Conservation (phyloP, 2,888 invertebrate species). For the Coremacera marginata region DNA sequence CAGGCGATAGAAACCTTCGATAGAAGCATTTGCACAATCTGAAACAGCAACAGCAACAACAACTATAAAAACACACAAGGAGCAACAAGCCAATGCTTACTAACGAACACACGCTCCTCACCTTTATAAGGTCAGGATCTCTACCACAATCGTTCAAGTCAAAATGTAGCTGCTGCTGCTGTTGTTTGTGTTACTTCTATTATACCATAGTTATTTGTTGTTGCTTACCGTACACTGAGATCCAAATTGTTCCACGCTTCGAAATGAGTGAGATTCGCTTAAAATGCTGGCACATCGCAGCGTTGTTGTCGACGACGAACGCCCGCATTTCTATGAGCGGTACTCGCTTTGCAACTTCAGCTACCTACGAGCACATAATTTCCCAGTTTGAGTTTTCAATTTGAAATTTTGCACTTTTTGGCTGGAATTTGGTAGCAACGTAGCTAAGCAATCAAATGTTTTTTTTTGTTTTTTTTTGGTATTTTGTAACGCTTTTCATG, state of each 20-base stretch:
- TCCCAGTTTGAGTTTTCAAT: not conserved
- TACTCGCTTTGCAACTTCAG: too few species aligned
- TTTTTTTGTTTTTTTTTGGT: too few species aligned
- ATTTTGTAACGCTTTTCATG: constrained; percentile 3
- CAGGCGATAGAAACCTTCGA: constrained; percentile 11
- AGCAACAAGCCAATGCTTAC: constrained; percentile 29
- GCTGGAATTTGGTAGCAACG: constrained; percentile 8
- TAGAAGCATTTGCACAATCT: constrained; percentile 22
- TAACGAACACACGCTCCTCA: constrained; percentile 63
- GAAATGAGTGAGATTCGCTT: constrained; percentile 24
- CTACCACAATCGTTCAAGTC: not conserved
- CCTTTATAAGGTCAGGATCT: constrained; percentile 63
- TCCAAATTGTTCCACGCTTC: not conserved
- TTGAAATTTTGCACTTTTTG: not conserved
- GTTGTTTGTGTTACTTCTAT: constrained; percentile 32
- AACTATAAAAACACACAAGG: constrained; percentile 9
- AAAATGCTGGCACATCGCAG: constrained; percentile 35
- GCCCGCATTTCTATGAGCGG: constrained; percentile 44
- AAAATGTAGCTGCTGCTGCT: constrained; percentile 34
- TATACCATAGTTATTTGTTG: constrained; percentile 21
- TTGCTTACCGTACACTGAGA: not conserved
- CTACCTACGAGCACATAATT: not conserved
- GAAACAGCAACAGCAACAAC: constrained; percentile 21
- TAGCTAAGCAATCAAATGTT: not conserved
- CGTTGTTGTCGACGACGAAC: constrained; percentile 29